These are phyloP conservation scores for Neomonachus schauinslandi DNA, from an alignment of 2,113 vertebrate genomes.

Conservation along the genomic window DNA sequence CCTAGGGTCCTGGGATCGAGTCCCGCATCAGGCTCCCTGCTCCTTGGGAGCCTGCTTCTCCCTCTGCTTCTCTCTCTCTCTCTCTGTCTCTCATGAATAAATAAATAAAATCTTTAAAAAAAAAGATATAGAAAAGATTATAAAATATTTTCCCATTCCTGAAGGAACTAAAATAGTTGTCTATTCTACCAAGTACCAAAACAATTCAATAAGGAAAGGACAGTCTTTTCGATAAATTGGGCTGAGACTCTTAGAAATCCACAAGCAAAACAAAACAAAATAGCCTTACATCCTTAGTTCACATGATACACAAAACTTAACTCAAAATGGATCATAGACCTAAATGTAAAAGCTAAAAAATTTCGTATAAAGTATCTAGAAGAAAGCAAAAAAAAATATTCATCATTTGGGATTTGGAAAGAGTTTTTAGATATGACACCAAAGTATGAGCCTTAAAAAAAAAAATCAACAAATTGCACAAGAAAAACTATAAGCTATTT, in stretches of 20 bases:
- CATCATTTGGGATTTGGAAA: neutral
- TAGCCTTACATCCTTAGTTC: neutral
- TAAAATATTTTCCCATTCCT: slow-evolving; percentile 4
- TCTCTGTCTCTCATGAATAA: too few relatives aligned
- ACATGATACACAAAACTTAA: neutral
- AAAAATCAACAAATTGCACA: neutral
- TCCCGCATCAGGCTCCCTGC: too few relatives aligned
- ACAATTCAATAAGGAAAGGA: neutral
- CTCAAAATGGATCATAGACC: neutral
- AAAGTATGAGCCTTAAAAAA: neutral
- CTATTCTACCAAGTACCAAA: neutral
- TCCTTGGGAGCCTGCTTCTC: too few relatives aligned
- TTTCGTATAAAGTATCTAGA: neutral
- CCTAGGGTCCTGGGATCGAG: too few relatives aligned
- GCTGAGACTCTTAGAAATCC: neutral
- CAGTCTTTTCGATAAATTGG: slow-evolving; percentile 12
- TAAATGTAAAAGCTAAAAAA: neutral
- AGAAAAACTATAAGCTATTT: neutral
- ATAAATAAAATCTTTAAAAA: too few relatives aligned
- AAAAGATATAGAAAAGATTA: neutral
- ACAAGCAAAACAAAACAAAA: neutral
- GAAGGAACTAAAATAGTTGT: slow-evolving; percentile 9
- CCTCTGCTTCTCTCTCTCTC: too few relatives aligned
- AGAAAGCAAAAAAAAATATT: neutral
- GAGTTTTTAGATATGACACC: neutral